Evolutionary conservation across 2,888 invertebrate genomes (phyloP), one percentile per base, ranked within the genome.

Genomic region (Branchipolynoe longqiensis): DNA sequence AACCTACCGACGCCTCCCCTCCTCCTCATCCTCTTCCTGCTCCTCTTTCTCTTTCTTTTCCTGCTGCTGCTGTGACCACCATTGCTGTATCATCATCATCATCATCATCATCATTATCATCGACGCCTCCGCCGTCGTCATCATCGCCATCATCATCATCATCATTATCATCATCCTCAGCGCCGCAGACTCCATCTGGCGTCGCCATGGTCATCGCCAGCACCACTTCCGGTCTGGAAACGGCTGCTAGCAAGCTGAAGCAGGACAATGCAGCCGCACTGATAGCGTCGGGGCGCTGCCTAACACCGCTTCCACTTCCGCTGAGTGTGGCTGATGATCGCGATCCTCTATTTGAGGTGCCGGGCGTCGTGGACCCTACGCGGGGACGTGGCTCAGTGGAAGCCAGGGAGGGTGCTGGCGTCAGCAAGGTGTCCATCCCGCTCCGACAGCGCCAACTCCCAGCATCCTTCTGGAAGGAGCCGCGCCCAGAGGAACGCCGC

Each of bases 381-480:
- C 25, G 48, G 54, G 48, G 41, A n/a, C 1, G 31, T 25, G 73
- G 38, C 73, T n/a, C n/a, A n/a, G 33, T 8, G n/a, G 54, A 54
- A 1, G 28, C 14, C 1, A 78, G 48, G 48, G 69, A 69, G 14
- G 69, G 36, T 3, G 25, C 69, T 0, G 69, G 36, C 4, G 22
- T 4, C 69, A 33, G 38, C 36, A 78, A 41, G 78, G n/a, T 48
- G n/a, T 56, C 56, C 82, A 74, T 85, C 31, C 85, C 85, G 18
- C 58, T 85, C 48, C 82, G 85, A 36, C 85, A 85, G 58, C 48
- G 85, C 12, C 85, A 85, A 36, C 59, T 85, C 4, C 85, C 85
- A 2, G 85, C 85, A 2, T 85, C 85, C 4, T 85, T 85, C 64
- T 85, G 85, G 85, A 62, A 85, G 83, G 85, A 85, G 59, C 85